Evolutionary conservation across 2,113 vertebrate genomes (phyloP).

Genomic region (Phainopepla nitens): DNA sequence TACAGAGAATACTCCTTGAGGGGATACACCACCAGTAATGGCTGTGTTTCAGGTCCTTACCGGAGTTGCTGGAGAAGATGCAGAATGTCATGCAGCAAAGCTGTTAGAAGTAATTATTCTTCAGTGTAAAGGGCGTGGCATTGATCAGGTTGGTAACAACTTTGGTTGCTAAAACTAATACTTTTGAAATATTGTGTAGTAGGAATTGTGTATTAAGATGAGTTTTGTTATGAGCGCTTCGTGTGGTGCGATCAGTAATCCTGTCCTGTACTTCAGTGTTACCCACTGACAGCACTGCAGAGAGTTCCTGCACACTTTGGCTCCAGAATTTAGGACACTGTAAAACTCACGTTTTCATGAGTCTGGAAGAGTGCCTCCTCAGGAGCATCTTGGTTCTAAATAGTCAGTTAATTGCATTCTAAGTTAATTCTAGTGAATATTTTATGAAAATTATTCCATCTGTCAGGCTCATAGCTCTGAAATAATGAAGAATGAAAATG

Average conservation of each 20-base stretch:
- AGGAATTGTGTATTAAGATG: background rate
- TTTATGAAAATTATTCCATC: background rate
- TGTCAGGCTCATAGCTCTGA: background rate
- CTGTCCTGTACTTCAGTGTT: background rate
- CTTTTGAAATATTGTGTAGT: background rate
- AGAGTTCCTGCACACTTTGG: background rate
- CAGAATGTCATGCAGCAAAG: conserved; percentile 96
- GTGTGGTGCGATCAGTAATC: background rate
- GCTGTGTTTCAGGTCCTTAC: conserved; percentile 84
- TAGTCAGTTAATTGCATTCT: background rate
- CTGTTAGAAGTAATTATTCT: conserved; percentile 95
- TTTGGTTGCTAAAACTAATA: background rate
- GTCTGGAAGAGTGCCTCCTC: background rate
- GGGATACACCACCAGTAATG: background rate
- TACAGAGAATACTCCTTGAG: background rate
- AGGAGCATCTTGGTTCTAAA: background rate
- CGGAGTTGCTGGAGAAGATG: conserved; percentile 97
- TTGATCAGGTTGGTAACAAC: conserved; percentile 88
- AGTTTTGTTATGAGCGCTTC: rapidly evolving
- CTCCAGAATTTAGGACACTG: background rate
- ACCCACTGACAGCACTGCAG: background rate
- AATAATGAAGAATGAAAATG: background rate
- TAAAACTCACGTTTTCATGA: background rate
- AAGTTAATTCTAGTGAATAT: background rate
- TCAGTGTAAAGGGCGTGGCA: conserved; percentile 97